Percentiles rank a stretch among this genome's conserved stretches.
These are phyloP conservation scores for Microctenopoma steveboyesi DNA, from an alignment of 2,797 vertebrate species.

Conservation along the genomic window DNA sequence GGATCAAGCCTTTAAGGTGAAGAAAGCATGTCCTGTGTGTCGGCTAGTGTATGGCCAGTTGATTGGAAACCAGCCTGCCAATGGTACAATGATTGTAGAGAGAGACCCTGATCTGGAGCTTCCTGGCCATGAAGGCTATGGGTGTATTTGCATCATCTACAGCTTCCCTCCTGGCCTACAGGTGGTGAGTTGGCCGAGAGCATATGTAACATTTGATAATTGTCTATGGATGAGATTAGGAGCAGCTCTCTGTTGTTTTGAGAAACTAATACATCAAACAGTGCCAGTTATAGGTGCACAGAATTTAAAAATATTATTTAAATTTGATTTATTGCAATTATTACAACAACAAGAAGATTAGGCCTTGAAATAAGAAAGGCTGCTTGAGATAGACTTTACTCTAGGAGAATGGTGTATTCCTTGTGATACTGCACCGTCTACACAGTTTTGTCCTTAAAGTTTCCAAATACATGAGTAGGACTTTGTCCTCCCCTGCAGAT, in stretches of 20 bases:
- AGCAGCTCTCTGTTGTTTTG: not conserved
- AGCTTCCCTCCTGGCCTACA: slow-evolving; percentile 94
- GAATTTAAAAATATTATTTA: no score
- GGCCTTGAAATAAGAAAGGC: not conserved
- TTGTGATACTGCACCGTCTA: not conserved
- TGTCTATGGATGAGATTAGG: not conserved
- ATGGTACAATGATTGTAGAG: slow-evolving; percentile 93
- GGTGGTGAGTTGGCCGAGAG: slow-evolving; percentile 83
- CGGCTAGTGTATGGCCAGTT: slow-evolving; percentile 93
- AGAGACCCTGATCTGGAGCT: slow-evolving; percentile 89
- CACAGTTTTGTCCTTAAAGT: not conserved
- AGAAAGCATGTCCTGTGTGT: slow-evolving; percentile 93
- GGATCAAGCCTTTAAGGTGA: slow-evolving; percentile 92
- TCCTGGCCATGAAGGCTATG: slow-evolving; percentile 91
- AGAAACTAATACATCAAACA: not conserved
- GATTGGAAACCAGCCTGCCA: slow-evolving; percentile 94
- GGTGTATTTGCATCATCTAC: slow-evolving; percentile 95
- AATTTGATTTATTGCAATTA: not conserved
- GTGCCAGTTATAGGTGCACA: not conserved
- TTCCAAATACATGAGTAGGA: not conserved
- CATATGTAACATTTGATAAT: not conserved
- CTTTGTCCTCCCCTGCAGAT: not conserved
- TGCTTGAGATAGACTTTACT: not conserved
- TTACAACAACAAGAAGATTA: not conserved
- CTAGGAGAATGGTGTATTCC: not conserved